Conservation (phyloP, 2,113 vertebrate genomes). For the Coracopsis vasa region DNA sequence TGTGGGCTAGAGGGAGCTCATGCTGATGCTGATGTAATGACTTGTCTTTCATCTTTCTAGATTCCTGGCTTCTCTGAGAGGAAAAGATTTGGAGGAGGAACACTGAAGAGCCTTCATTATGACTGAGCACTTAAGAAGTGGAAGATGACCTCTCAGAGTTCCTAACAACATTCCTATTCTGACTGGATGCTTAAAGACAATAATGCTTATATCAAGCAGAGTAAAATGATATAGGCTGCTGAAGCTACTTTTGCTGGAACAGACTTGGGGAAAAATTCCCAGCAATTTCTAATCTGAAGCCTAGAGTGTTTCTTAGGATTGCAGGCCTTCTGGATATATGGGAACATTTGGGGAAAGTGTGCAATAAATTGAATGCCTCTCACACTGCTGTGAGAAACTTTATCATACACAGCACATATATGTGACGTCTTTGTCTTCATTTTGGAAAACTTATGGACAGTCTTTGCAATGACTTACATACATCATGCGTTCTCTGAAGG, state of each 20-base stretch:
- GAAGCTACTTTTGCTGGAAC: background rate
- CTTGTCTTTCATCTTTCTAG: constrained; percentile 72
- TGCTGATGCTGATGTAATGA: background rate
- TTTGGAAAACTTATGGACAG: constrained; percentile 29
- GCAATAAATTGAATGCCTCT: constrained; percentile 42
- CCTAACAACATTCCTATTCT: background rate
- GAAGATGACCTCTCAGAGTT: background rate
- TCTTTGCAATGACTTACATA: constrained; percentile 28
- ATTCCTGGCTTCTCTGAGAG: constrained; percentile 90
- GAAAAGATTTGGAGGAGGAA: constrained; percentile 84
- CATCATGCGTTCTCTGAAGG: background rate
- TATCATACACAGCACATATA: background rate
- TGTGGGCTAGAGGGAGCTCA: background rate
- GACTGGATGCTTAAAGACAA: background rate
- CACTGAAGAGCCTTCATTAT: constrained; percentile 90
- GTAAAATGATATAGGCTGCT: background rate
- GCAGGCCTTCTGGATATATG: constrained; percentile 9
- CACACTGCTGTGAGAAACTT: constrained; percentile 2
- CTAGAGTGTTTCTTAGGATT: background rate
- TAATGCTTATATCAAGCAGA: background rate
- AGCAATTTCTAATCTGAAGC: background rate
- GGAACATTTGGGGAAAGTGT: constrained; percentile 29
- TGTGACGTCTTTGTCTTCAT: constrained; percentile 10
- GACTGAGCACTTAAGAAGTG: constrained; percentile 73
- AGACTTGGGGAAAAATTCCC: background rate